phyloP scores from a whole-genome alignment of 2,113 vertebrate species.

The Actenoides hombroni region DNA sequence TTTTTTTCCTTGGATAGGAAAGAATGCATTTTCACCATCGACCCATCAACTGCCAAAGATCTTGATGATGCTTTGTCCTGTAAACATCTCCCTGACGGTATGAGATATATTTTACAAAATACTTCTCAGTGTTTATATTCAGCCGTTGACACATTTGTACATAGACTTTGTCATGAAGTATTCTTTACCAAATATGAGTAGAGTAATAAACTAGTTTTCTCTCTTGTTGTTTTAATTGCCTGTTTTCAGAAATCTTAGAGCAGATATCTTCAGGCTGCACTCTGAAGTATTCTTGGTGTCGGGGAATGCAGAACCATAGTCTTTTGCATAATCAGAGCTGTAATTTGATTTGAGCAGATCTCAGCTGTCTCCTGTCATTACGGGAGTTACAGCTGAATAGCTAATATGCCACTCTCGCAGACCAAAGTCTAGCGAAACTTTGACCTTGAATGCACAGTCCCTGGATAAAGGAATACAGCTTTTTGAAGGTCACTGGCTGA shows the following conservation, averaged over 20 bases:
- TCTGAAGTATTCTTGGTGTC: neutral
- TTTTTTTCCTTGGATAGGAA: constrained; percentile 79
- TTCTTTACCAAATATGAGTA: constrained; percentile 6
- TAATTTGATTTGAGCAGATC: constrained; percentile 51
- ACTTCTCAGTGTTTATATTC: constrained; percentile 19
- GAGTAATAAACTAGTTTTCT: neutral
- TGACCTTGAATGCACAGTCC: neutral
- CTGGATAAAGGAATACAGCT: neutral
- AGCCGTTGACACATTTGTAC: neutral
- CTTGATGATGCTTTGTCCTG: constrained; percentile 87
- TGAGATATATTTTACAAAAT: constrained; percentile 33
- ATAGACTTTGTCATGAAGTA: neutral
- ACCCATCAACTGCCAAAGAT: constrained; percentile 86
- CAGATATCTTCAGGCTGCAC: neutral
- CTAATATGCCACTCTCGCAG: neutral
- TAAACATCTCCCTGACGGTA: constrained; percentile 87
- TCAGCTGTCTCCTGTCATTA: constrained; percentile 36
- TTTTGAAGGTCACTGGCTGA: constrained; percentile 40
- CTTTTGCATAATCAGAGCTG: constrained; percentile 29
- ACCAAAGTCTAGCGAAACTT: neutral
- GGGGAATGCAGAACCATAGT: neutral
- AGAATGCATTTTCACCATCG: constrained; percentile 88
- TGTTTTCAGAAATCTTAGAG: constrained; percentile 6
- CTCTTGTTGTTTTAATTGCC: constrained; percentile 38
- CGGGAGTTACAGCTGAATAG: neutral